Base-by-base conservation (phyloP, 2,888 invertebrate genomes). In the Cabera pusaria region DNA sequence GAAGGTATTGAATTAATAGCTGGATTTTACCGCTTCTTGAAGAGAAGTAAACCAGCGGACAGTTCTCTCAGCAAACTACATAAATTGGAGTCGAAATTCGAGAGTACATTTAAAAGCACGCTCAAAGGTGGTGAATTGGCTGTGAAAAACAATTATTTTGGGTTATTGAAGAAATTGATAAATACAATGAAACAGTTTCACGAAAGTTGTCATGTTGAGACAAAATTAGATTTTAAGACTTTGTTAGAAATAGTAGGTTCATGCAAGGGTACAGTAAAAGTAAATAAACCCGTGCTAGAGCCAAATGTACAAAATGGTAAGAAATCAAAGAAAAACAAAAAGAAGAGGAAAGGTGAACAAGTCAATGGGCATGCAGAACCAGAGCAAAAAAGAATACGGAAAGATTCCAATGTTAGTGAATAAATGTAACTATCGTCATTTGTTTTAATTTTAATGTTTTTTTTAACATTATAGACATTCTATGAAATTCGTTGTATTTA, bases 1-100 rank as follows among this genome's bases (percentile, higher is more conserved):
- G 94, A 94, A 76, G 93, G 93, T 0, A 59, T 93, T 1, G 93
- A 94, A 59, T 74, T 95, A 39, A 65, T 94, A 24, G 79, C 85
- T n/a, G 81, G 91, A 1, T 92, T 94, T 49, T 94, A 93, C 66
- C 85, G 88, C 26, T 91, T 93, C 53, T 73, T 91, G 6, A 90
- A 92, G 56, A 73, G 88, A 44, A 70, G 59, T 40, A 89, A 90
- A 47, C 74, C 82, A 12, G 42, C 71, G 5, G 77, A 82, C n/a
- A 62, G 64, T 19, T 63, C 73, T 7, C 52, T 77, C 6, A 56
- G 51, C 12, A 75, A 81, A 32, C 57, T 91, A 28, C 52, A 70
- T 4, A 71, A 79, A 31, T 56, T 90, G 31, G 92, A 93, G 58
- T 62, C 61, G 1, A 70, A 67, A 25, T 88, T 93, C 46, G 85